phyloP scores from a whole-genome alignment of 2,888 invertebrate genomes.

The Leptura quadrifasciata region DNA sequence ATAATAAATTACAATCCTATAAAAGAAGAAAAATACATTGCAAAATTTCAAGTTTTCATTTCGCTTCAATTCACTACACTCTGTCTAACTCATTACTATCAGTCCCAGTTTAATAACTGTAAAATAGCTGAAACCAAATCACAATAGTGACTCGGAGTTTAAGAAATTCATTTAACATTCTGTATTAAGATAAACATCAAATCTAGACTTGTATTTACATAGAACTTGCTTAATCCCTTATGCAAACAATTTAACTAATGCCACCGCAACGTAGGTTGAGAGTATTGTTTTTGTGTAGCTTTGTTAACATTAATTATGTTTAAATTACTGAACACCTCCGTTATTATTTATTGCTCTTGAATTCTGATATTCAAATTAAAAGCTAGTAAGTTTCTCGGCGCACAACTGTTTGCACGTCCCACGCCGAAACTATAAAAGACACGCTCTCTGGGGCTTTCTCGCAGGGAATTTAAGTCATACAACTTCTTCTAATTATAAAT shows the following conservation, averaged over 20 bases:
- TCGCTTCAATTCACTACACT: background rate
- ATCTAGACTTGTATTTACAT: slow-evolving; percentile 9
- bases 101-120: background rate
- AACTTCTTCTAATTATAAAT: too few species aligned
- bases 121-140: background rate
- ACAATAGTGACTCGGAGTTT: background rate
- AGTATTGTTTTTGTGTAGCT: background rate
- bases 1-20: too few species aligned
- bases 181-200: slow-evolving; percentile 15
- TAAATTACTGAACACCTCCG: background rate
- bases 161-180: slow-evolving; percentile 16
- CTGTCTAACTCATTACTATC: background rate
- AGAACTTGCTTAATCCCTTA: slow-evolving; percentile 2
- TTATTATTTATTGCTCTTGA: too few species aligned
- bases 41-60: background rate
- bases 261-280: background rate
- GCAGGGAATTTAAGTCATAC: too few species aligned
- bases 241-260: slow-evolving; percentile 14
- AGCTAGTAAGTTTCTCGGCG: too few species aligned
- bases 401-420: too few species aligned
- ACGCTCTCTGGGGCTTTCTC: too few species aligned
- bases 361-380: too few species aligned
- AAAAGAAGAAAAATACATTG: background rate
- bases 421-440: too few species aligned
- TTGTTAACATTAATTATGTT: background rate